Conservation (phyloP, 2,888 invertebrate genomes). For the Antheraea assamensis region DNA sequence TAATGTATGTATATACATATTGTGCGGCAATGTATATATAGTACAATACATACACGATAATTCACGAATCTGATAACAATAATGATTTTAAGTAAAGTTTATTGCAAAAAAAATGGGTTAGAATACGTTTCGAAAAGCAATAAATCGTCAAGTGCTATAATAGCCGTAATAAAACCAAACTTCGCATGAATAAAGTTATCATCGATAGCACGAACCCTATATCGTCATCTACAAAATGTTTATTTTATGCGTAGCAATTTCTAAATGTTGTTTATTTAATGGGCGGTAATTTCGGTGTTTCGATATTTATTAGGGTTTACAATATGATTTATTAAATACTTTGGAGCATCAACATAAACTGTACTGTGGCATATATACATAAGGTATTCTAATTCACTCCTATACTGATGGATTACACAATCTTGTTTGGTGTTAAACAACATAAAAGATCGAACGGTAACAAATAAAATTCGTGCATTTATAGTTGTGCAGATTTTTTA, state of each 20-base stretch:
- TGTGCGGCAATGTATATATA: no score
- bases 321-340: background rate
- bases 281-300: background rate
- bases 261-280: background rate
- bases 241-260: background rate
- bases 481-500: no score
- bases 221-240: background rate
- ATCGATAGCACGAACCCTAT: background rate
- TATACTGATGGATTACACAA: background rate
- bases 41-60: no score
- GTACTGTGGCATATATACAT: background rate
- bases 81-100: background rate
- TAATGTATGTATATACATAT: no score
- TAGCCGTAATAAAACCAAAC: background rate
- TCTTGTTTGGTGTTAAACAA: background rate
- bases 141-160: conserved; percentile 2
- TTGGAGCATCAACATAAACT: background rate
- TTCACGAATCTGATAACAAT: background rate
- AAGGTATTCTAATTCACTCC: background rate
- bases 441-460: no score
- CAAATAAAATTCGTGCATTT: no score
- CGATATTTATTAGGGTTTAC: background rate
- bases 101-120: background rate
- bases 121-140: background rate
- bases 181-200: background rate